Evolutionary conservation across 2,888 invertebrate genomes (phyloP).

Genomic region (Branchellion lobata): DNA sequence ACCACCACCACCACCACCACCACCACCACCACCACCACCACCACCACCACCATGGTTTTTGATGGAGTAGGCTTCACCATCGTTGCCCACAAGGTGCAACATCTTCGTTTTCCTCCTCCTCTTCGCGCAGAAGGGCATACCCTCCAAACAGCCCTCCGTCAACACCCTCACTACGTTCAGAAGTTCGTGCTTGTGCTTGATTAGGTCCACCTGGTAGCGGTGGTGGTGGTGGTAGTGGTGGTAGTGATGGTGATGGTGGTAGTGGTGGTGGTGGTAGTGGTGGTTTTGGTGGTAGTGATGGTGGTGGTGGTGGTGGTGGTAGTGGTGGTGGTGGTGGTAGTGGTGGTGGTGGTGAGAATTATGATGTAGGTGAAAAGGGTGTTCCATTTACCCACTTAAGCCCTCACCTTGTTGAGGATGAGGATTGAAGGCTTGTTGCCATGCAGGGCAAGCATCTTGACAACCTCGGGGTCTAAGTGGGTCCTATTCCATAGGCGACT

Average conservation of each 20-base stretch:
- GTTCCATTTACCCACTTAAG: neutral
- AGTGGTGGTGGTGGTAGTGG: neutral
- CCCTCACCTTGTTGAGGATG: slow-evolving; percentile 81
- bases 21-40: too few relatives aligned
- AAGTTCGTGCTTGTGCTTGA: slow-evolving; percentile 69
- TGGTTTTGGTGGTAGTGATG: neutral
- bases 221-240: slow-evolving; percentile 77
- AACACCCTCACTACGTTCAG: slow-evolving; percentile 72
- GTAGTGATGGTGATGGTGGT: slow-evolving; percentile 65
- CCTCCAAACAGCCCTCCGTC: slow-evolving; percentile 66
- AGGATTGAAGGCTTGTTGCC: slow-evolving; percentile 69
- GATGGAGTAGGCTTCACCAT: slow-evolving; percentile 35
- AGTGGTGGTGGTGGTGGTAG: neutral
- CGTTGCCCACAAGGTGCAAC: neutral
- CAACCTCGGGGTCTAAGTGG: slow-evolving; percentile 71
- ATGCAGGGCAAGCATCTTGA: slow-evolving; percentile 71
- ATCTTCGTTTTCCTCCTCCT: neutral
- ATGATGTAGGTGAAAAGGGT: neutral
- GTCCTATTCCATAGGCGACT: slow-evolving; percentile 73
- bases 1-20: too few relatives aligned
- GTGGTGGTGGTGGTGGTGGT: neutral
- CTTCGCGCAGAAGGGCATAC: slow-evolving; percentile 38
- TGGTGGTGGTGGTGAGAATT: neutral
- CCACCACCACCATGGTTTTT: too few relatives aligned
- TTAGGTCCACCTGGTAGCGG: slow-evolving; percentile 74